A percentile compares a stretch with the other conserved stretches of the same genome.
Conservation (phyloP, 2,113 vertebrate genomes). For the Tretioscincus oriximinensis region DNA sequence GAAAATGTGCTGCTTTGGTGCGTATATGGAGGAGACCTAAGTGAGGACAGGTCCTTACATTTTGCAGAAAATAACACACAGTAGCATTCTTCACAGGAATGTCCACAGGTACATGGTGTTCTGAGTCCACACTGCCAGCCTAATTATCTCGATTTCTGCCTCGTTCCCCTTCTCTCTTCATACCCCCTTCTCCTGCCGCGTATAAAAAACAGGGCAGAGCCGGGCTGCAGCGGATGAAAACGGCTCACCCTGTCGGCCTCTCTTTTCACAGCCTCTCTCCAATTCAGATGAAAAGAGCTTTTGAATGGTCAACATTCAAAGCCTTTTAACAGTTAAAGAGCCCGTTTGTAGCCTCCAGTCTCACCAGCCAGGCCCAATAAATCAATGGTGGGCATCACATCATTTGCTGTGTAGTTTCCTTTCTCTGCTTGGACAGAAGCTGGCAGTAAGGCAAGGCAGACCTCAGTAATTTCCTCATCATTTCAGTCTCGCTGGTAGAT, state of each 20-base stretch:
- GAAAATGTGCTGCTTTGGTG: too few relatives aligned
- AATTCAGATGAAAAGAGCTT: not conserved
- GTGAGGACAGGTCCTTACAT: not conserved
- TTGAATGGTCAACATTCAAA: constrained; percentile 35
- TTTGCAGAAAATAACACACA: not conserved
- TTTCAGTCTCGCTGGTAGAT: not conserved
- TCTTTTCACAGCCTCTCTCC: constrained; percentile 5
- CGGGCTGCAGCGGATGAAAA: not conserved
- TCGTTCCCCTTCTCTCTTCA: not conserved
- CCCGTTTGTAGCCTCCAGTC: constrained; percentile 16
- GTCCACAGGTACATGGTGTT: not conserved
- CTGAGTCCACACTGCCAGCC: not conserved
- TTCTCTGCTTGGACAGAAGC: not conserved
- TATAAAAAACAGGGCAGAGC: not conserved
- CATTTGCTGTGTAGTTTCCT: constrained; percentile 22
- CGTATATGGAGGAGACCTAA: too few relatives aligned
- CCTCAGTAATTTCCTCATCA: not conserved
- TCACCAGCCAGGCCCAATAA: constrained; percentile 22
- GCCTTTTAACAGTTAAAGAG: constrained; percentile 32
- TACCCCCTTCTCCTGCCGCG: not conserved
- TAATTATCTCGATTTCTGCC: not conserved
- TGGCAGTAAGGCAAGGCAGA: not conserved
- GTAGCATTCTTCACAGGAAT: not conserved
- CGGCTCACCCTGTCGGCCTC: not conserved
- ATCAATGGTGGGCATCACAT: not conserved